Base-by-base conservation (phyloP, 2,888 invertebrate species). In the Drosophila neotestacea region DNA sequence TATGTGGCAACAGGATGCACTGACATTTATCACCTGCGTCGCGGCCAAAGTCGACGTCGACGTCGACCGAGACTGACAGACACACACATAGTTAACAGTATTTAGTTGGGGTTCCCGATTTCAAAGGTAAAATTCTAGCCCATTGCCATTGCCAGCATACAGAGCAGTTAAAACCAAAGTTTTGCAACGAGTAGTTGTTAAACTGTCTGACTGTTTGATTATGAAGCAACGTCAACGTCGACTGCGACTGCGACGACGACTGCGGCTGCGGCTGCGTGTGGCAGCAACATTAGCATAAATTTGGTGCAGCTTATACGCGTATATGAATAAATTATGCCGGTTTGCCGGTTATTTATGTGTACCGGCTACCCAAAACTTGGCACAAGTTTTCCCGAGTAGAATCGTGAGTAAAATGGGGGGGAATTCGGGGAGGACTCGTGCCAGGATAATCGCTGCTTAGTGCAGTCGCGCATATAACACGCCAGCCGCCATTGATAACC, bases 361-460 rank as follows among this genome's bases (percentile, higher is more conserved):
- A 60, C 47, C 55, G 70, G 79, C 69, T 66, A 69, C 39, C 61
- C 61, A 59, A 65, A 75, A 81, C 70, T 81, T 70, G 81, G 73
- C 69, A 51, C 63, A 83, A 82, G 62, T 79, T 85, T 64, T 22
- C 22, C 9, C 10, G 47, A 28, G 2, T 9, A 0, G 22, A 2
- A 47, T 6, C 13, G 42, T 5, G 32, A 32, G 6, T 9, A 7
- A 9, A 6, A 32, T 10, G 5, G 22, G 0, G 16, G 4, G 16
- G 10, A 9, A 4, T 4, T 9, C 2, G 10, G 3, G 0, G 6
- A 51, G 68, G 67, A 68, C 65, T 69, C 67, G 73, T 79, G 70
- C 58, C 87, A 71, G 79, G 87, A 89, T 85, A 85, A 89, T 85
- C 85, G 82, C 77, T 87, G 89, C 88, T 89, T 89, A 89, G 87